Evolutionary conservation across 2,113 vertebrate genomes (phyloP).

Genomic region (Proteles cristata): DNA sequence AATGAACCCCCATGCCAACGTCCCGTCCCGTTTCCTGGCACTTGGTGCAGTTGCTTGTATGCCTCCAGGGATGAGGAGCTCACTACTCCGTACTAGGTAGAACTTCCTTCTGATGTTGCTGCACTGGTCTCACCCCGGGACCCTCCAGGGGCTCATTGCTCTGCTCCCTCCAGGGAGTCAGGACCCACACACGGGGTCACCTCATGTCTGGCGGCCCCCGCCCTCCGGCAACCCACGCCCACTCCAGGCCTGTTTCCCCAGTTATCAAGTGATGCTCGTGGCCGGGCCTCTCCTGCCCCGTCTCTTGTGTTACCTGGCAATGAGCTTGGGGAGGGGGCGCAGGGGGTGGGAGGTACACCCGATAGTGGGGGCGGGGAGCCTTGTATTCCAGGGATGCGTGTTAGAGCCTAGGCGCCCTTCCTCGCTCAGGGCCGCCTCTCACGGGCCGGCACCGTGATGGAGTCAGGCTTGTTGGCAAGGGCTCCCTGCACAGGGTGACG

Average conservation of each 20-base stretch:
- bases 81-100: fast-evolving
- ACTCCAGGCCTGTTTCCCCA: neutral
- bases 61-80: neutral
- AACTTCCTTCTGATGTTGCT: fast-evolving
- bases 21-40: too few relatives aligned
- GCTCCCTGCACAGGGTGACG: neutral
- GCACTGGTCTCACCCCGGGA: neutral
- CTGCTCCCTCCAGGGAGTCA: neutral
- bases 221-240: neutral
- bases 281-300: too few relatives aligned
- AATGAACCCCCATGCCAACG: fast-evolving
- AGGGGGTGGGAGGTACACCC: fast-evolving
- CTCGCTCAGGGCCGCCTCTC: neutral
- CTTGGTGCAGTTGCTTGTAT: fast-evolving
- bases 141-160: neutral
- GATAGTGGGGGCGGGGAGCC: neutral
- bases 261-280: fast-evolving
- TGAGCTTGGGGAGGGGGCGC: neutral
- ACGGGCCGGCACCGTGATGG: fast-evolving
- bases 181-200: fast-evolving
- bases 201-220: neutral
- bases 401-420: neutral
- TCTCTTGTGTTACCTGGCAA: neutral
- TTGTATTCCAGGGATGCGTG: neutral
- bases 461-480: neutral